Evolutionary conservation across 2,888 invertebrate genomes (phyloP), one percentile per base, ranked within the genome.

Genomic region (Rhagonycha lutea): DNA sequence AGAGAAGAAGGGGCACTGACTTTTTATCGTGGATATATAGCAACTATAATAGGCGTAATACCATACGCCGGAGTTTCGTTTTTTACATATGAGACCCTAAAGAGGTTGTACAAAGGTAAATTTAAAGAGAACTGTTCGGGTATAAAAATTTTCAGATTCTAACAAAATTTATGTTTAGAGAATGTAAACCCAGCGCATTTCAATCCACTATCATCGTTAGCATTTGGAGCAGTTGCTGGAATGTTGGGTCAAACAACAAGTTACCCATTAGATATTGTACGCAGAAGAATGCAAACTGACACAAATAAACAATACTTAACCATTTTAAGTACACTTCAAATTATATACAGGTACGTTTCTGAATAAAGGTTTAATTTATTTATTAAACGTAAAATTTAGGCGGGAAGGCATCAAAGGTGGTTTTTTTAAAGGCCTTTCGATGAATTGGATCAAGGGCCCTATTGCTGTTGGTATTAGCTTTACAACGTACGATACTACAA

Each of bases 401-500:
- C 92, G 93, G 81, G 99, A 99, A 88, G 99, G 99, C 29, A 86
- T 96, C 26, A 92, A 92, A 86, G 91, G 92, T 70, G 99, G 99
- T 0, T 94, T 98, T 87, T 99, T 96, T 91, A 99, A 99, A 88
- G 99, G 99, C 0, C 91, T 99, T n/a, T 97, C 96, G 83, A 97
- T 99, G 97, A 99, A 99, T 89, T 99, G 98, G 98, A 94, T 99
- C 71, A 96, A 96, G 86, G 96, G 96, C 0, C 96, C 96, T 8
- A 93, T 96, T 70, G 95, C 96, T 0, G 96, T 95, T 10, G 99
- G 99, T 75, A 97, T 99, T 83, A 98, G 98, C 83, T 99, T 98
- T 89, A 95, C 97, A 4, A 96, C 96, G 0, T 98, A 98, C 88
- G 98, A 99, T 88, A 89, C 91, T 63, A 92, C 94, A 76, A 93